phyloP scores from a whole-genome alignment of 2,888 invertebrate genomes.

The Apotomis turbidana region DNA sequence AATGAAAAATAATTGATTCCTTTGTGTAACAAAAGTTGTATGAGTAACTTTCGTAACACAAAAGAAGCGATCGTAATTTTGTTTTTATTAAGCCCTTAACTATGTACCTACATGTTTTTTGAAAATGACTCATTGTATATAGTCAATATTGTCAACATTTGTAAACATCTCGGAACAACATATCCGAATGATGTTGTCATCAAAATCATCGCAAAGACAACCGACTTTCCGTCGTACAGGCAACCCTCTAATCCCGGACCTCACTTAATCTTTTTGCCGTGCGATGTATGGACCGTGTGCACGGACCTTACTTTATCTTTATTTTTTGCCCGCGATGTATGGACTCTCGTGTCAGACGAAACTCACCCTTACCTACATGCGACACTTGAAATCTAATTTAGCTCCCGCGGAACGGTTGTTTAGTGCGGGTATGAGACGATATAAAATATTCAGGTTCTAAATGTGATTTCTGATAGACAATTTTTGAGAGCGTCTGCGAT shows the following conservation, averaged over 20 bases:
- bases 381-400: slow-evolving; percentile 56
- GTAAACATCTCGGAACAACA: background rate
- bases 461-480: slow-evolving; percentile 56
- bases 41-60: too few species aligned
- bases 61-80: too few species aligned
- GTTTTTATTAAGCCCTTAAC: too few species aligned
- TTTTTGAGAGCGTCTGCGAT: slow-evolving; percentile 47
- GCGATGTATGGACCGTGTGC: slow-evolving; percentile 47
- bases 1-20: too few species aligned
- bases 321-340: slow-evolving; percentile 42
- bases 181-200: slow-evolving; percentile 30
- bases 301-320: slow-evolving; percentile 50
- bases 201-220: slow-evolving; percentile 22
- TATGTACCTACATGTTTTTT: too few species aligned
- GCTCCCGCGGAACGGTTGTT: slow-evolving; percentile 52
- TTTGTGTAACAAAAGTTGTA: too few species aligned
- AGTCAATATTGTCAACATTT: too few species aligned
- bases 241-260: slow-evolving; percentile 52
- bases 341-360: slow-evolving; percentile 40
- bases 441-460: slow-evolving; percentile 61
- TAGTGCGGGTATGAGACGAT: slow-evolving; percentile 50
- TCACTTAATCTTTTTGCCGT: slow-evolving; percentile 59
- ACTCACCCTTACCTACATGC: slow-evolving; percentile 39
- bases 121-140: too few species aligned
- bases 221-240: slow-evolving; percentile 33